Evolutionary conservation across 2,113 vertebrate species (phyloP).

Genomic region (Arenaria interpres): DNA sequence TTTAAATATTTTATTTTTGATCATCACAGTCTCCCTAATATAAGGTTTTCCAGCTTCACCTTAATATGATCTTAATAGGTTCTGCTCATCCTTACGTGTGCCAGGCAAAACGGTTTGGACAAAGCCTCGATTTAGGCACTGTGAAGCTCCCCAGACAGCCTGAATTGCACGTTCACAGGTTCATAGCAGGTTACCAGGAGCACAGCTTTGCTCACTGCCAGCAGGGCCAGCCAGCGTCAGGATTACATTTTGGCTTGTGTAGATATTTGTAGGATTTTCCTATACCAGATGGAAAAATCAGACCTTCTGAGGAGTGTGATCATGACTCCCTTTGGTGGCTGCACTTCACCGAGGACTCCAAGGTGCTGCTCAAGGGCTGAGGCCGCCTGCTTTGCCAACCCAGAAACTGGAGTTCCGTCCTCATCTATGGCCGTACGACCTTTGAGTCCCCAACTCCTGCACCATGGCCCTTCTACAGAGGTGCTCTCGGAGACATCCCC

Average conservation of each 20-base stretch:
- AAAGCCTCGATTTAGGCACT: background rate
- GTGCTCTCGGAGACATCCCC: background rate
- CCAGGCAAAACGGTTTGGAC: background rate
- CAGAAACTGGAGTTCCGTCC: background rate
- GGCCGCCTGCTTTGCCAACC: background rate
- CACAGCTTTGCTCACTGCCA: background rate
- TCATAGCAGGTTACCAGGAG: background rate
- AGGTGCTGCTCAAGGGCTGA: background rate
- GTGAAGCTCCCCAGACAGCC: background rate
- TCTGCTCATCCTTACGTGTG: background rate
- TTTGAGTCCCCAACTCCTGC: background rate
- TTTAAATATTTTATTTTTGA: background rate
- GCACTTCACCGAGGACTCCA: background rate
- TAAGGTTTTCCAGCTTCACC: background rate
- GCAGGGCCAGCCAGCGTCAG: background rate
- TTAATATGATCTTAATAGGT: background rate
- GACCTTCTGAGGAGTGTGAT: background rate
- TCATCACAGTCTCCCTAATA: background rate
- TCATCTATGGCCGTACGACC: background rate
- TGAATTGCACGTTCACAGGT: background rate
- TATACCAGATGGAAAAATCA: background rate
- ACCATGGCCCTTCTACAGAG: background rate
- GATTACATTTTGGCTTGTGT: background rate
- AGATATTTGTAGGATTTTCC: background rate
- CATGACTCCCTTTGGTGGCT: background rate